Conservation (phyloP, 2,797 vertebrate genomes). For the Scyliorhinus canicula region DNA sequence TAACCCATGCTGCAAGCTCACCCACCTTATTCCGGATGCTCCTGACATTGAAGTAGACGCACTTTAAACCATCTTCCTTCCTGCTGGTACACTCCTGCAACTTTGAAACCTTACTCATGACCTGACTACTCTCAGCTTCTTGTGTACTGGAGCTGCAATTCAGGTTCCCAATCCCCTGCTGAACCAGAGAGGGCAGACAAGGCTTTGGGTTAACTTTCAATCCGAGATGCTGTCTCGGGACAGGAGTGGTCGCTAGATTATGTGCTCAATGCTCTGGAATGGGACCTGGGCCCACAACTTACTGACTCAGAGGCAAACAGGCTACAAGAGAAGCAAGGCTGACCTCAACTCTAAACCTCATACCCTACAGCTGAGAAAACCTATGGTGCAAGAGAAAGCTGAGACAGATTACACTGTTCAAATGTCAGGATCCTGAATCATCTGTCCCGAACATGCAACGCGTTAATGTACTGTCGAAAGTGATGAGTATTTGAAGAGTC, state of each 20-base stretch:
- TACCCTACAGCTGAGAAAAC: conserved; percentile 7
- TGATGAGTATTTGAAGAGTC: not conserved
- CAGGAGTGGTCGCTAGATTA: not conserved
- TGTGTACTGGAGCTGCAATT: too few species aligned
- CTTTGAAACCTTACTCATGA: too few species aligned
- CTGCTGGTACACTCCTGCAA: too few species aligned
- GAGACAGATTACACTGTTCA: not conserved
- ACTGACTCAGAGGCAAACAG: not conserved
- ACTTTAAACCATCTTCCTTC: too few species aligned
- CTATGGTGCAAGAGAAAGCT: not conserved
- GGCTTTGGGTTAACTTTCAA: not conserved
- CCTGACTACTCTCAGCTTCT: too few species aligned
- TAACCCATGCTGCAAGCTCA: too few species aligned
- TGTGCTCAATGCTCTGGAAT: conserved; percentile 24
- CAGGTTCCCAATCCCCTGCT: too few species aligned
- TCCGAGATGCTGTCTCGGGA: not conserved
- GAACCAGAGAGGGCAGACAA: not conserved
- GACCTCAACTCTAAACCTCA: conserved; percentile 6
- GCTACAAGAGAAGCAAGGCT: not conserved
- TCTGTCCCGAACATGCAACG: not conserved
- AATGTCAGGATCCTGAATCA: not conserved
- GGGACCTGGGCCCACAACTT: not conserved
- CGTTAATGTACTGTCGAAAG: not conserved
- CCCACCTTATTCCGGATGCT: too few species aligned
- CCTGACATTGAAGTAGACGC: too few species aligned